Conservation (phyloP, 92 coral and sea anemone species). For the Umimayanthus chanpuru region DNA sequence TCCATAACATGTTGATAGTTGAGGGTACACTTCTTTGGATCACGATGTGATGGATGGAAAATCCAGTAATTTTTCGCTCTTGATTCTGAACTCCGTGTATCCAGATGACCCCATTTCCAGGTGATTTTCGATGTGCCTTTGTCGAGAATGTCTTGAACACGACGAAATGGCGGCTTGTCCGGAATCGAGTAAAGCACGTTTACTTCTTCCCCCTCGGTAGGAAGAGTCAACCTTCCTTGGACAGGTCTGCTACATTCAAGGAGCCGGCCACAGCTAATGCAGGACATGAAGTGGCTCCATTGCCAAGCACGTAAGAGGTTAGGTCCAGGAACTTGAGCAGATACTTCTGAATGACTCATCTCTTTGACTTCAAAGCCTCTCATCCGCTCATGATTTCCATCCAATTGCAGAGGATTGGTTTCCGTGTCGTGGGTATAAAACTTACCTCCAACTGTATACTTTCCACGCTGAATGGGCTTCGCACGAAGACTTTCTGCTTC, state of each 20-base stretch:
- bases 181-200: no score
- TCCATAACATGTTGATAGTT: conserved; percentile 54
- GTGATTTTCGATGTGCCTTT: background rate
- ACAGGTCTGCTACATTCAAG: background rate
- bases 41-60: conserved; percentile 61
- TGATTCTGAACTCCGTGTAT: background rate
- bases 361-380: background rate
- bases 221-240: no score
- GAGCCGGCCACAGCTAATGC: background rate
- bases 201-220: background rate
- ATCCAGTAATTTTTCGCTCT: conserved; percentile 28
- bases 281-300: background rate
- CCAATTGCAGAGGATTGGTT: conserved; percentile 16
- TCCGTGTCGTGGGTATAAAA: conserved; percentile 45
- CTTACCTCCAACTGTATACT: conserved; percentile 39
- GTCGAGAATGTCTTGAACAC: background rate
- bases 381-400: background rate
- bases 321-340: background rate
- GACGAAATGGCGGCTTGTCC: no score
- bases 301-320: background rate
- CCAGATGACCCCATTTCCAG: conserved; percentile 3
- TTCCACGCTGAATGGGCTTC: conserved; percentile 35
- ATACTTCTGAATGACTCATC: background rate
- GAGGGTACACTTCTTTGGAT: conserved; percentile 52
- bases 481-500: conserved; percentile 38